Conservation (phyloP, 2,797 vertebrate species). For the Mycteria americana region DNA sequence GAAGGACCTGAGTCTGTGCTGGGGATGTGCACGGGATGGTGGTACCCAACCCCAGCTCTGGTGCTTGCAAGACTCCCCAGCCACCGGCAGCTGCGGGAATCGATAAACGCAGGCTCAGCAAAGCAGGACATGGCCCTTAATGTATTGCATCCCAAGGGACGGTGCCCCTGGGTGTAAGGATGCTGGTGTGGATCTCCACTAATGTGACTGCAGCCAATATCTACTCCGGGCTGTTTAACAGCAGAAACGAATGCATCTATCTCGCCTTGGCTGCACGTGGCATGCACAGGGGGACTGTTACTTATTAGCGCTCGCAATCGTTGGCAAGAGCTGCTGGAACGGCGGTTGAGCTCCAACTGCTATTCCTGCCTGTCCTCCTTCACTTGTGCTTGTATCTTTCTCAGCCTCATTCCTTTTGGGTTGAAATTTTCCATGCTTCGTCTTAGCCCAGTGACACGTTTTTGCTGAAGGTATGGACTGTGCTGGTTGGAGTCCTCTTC, state of each 20-base stretch:
- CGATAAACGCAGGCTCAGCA: background rate
- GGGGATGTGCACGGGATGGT: background rate
- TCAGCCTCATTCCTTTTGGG: background rate
- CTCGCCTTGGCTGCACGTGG: background rate
- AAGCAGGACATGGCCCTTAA: background rate
- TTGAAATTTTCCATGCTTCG: background rate
- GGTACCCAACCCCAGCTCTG: background rate
- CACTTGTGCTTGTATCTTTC: background rate
- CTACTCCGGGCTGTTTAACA: background rate
- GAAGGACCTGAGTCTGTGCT: background rate
- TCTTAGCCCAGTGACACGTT: background rate
- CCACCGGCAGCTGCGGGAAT: background rate
- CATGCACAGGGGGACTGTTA: slow-evolving; percentile 9
- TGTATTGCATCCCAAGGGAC: fast-evolving
- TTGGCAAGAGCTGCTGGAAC: slow-evolving; percentile 51
- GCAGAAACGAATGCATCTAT: background rate
- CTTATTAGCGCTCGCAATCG: background rate
- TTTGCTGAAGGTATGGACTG: background rate
- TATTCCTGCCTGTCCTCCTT: slow-evolving; percentile 36
- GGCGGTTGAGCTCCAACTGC: slow-evolving; percentile 1
- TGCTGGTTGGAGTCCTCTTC: background rate
- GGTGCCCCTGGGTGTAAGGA: background rate
- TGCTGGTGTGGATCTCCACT: background rate
- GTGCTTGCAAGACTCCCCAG: background rate
- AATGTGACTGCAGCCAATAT: background rate